Evolutionary conservation across 2,888 invertebrate genomes (phyloP).

Genomic region (Ceraclea dissimilis): DNA sequence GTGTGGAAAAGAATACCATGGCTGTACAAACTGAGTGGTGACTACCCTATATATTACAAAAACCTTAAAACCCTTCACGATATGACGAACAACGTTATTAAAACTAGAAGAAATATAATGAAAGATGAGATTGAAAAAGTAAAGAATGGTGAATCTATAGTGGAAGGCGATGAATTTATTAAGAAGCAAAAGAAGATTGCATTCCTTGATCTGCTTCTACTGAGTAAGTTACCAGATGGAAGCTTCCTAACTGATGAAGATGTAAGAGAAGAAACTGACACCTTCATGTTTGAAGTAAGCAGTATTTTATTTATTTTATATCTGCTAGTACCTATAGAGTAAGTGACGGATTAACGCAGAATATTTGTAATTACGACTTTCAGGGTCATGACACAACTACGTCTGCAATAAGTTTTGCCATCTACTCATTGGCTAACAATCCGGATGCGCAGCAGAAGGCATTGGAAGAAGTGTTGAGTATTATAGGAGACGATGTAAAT

Average conservation of each 20-base stretch:
- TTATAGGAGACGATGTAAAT: constrained; percentile 13
- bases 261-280: constrained; percentile 35
- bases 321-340: neutral
- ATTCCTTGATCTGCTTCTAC: constrained; percentile 34
- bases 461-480: constrained; percentile 14
- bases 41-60: constrained; percentile 28
- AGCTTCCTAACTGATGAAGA: constrained; percentile 30
- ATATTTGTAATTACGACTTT: constrained; percentile 12
- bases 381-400: constrained; percentile 45
- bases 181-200: constrained; percentile 29
- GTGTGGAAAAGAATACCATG: neutral
- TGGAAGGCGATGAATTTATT: constrained; percentile 1
- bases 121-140: constrained; percentile 9
- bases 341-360: too few species aligned
- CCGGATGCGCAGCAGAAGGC: constrained; percentile 35
- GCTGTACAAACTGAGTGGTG: neutral
- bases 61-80: constrained; percentile 30
- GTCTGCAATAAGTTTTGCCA: constrained; percentile 38
- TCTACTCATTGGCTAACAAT: constrained; percentile 38
- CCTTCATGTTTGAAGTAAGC: constrained; percentile 36
- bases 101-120: constrained; percentile 25
- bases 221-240: constrained; percentile 29
- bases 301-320: too few species aligned
- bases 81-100: constrained; percentile 29
- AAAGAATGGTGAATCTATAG: neutral